Base-by-base conservation (phyloP, 2,888 invertebrate genomes). In the Himalopsyche japonica region DNA sequence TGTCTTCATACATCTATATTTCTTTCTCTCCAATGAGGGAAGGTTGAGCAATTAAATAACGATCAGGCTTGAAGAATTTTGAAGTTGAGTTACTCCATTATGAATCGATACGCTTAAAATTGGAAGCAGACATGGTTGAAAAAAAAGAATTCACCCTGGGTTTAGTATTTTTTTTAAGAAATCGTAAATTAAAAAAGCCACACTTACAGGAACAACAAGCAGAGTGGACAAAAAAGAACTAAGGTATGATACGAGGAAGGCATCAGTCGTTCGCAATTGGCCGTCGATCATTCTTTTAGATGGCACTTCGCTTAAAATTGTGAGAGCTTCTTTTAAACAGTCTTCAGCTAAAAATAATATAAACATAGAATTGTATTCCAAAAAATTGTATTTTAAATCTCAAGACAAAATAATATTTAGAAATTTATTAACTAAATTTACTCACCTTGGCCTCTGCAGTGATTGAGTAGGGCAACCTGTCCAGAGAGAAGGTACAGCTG, bases 391-490 rank as follows among this genome's bases (percentile, higher is more conserved):
- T 57, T 57, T 24, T 6, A 57, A 20, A 57, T 20, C 57, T 1
- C 43, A 15, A 15, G 3, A 15, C 43, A 12, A 43, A 43, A 43
- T 27, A 70, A 20, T 0, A 18, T 34, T 34, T 34, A 7, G 18
- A 79, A 79, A 18, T 8, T 3, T 2, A 24, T 15, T 4, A 6
- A 32, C 10, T 64, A 12, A 80, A 80, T 37, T 24, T 81, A 18
- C 20, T 88, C 90, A 97, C 97, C 97, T 94, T 98, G 98, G 76
- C 98, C 98, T 82, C 97, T 93, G 89, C 98, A 98, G 88, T 96
- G 95, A 92, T 98, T 98, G 83, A 96, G 93, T 85, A 98, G 92
- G 32, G 98, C 97, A 76, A 97, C 96, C 91, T 98, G 97, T 24
- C 97, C 98, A 18, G 97, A 96, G 8, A 97, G 92, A 84, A 98